These are phyloP conservation scores for Bombus confusus DNA, from an alignment of 1,140 invertebrate species.

Conservation along the genomic window DNA sequence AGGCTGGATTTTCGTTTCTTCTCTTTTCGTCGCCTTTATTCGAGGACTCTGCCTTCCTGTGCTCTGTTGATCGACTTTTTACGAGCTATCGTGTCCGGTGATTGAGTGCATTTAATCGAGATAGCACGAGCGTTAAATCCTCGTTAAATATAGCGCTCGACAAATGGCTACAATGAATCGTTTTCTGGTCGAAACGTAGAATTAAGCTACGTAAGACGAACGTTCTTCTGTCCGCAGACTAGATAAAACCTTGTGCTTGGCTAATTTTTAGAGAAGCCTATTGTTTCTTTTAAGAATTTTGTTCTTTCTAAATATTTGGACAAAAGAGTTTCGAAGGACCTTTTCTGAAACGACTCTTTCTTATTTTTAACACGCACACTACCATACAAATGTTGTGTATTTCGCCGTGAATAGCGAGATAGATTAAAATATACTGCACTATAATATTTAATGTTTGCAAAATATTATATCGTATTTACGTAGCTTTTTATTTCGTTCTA, in stretches of 20 bases:
- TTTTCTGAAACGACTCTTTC: background rate
- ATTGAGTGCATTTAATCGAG: background rate
- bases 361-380: no score
- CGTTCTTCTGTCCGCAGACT: background rate
- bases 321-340: background rate
- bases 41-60: background rate
- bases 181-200: background rate
- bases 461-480: no score
- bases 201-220: background rate
- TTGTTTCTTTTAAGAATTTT: background rate
- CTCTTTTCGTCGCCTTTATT: background rate
- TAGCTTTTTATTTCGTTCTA: no score
- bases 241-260: no score
- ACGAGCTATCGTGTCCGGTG: background rate
- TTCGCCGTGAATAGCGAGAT: no score
- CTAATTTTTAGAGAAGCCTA: no score
- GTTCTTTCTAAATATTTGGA: no score
- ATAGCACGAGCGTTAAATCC: background rate
- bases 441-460: no score
- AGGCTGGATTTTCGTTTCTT: conserved; percentile 16
- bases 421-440: no score
- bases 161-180: background rate
- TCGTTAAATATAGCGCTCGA: background rate
- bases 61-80: background rate
- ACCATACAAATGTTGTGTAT: no score